Base-by-base conservation (phyloP, 2,113 vertebrate species). In the Rhinopomastus cyanomelas region DNA sequence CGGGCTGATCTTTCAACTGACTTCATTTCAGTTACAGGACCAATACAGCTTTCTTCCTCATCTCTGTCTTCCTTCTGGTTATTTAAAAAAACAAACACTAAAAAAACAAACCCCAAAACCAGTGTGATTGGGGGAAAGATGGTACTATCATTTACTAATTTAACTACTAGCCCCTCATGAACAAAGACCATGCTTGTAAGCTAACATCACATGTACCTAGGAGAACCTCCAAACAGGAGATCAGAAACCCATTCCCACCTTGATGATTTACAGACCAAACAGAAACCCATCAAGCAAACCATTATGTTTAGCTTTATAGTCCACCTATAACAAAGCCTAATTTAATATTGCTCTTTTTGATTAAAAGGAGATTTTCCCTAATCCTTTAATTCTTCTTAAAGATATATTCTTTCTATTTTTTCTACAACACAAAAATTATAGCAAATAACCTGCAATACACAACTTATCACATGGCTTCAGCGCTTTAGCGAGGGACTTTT, bases 201-300 rank as follows among this genome's bases (percentile, higher is more conserved):
- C 49, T 27, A 76, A 59, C 49, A 80, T 30, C 12, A 53, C 26
- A 34, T 2, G 2, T 52, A 76, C 56, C 32, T 51, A 84, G 51
- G 34, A 57, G 25, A 86, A 71, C 6, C 9, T n/a, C n/a, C n/a
- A n/a, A 87, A 78, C 32, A 57, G 32, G n/a, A 91, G 62, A 88
- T 2, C 30, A 91, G 91, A 93, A 92, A 91, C 86, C 76, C 73
- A 91, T 88, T 82, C 79, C 55, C 88, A 68, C 36, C 39, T 21
- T 0, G 3, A 73, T 86, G 83, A 94, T 93, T 84, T 91, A 94
- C 76, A 76, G n/a, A 85, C 30, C 29, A 91, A 75, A 59, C n/a
- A 79, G 69, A 84, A 81, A 55, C 32, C 32, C 61, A 88, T 32
- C 52, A 71, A 78, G 53, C 83, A 78, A 78, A 39, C 27, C 1